Percentiles rank a stretch among this genome's conserved stretches.
Conservation (phyloP, 1,140 invertebrate species). For the Achatina immaculata region DNA sequence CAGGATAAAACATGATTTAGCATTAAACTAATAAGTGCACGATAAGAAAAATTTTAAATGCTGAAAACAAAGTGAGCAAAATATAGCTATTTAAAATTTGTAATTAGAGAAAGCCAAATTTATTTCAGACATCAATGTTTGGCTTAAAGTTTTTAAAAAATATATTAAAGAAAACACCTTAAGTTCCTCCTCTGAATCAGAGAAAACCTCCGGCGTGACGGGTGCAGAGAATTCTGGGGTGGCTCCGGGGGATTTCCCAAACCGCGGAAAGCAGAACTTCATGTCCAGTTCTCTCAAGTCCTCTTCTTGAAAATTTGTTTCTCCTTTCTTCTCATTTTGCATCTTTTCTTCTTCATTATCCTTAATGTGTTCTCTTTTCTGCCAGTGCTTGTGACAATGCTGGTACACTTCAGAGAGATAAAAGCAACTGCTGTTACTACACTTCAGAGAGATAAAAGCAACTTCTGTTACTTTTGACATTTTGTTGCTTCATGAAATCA, state of each 20-base stretch:
- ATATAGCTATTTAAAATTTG: no score
- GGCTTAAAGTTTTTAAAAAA: not conserved
- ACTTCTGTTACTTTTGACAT: no score
- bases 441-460: no score
- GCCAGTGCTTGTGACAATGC: not conserved
- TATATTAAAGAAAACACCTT: not conserved
- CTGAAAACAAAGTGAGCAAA: no score
- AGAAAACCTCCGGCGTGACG: slow-evolving; percentile 42
- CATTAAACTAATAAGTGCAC: no score
- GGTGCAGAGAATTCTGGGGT: slow-evolving; percentile 57
- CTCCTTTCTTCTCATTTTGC: slow-evolving; percentile 25
- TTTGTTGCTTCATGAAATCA: no score
- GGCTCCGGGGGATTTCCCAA: slow-evolving; percentile 65
- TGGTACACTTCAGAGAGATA: no score
- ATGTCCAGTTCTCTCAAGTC: slow-evolving; percentile 16
- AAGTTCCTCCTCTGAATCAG: slow-evolving; percentile 33
- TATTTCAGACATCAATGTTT: no score
- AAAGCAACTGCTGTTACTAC: no score
- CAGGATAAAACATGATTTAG: no score
- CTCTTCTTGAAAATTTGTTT: not conserved
- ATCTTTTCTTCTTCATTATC: not conserved
- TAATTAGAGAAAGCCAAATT: no score
- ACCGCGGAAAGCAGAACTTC: slow-evolving; percentile 55
- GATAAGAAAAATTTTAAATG: no score
- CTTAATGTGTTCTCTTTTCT: not conserved